Evolutionary conservation across 2,888 invertebrate species (phyloP).

Genomic region (Allygus modestus): DNA sequence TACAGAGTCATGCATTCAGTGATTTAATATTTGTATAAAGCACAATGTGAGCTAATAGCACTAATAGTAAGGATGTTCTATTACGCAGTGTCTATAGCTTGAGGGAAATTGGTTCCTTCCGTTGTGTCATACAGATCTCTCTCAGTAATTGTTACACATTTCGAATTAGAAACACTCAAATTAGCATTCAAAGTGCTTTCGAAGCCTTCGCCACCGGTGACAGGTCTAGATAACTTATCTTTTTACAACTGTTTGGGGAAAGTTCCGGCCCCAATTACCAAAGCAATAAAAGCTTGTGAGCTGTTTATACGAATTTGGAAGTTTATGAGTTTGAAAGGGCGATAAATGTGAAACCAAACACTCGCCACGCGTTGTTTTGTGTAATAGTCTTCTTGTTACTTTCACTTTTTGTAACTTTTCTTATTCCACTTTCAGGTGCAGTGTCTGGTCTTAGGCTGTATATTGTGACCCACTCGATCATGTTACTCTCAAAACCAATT

Average conservation of each 20-base stretch:
- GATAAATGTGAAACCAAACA: constrained; percentile 9
- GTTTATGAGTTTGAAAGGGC: background rate
- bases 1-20: too few species aligned
- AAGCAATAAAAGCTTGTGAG: constrained; percentile 13
- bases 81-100: too few species aligned
- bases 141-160: too few species aligned
- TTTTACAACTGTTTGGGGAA: constrained; percentile 13
- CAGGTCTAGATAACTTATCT: constrained; percentile 13
- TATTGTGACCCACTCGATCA: too few species aligned
- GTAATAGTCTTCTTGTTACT: background rate
- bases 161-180: background rate
- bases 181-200: constrained; percentile 3
- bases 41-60: too few species aligned
- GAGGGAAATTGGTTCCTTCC: too few species aligned
- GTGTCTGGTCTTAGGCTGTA: too few species aligned
- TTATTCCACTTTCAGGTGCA: too few species aligned
- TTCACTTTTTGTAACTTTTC: background rate
- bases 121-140: too few species aligned
- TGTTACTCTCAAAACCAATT: too few species aligned
- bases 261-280: constrained; percentile 3
- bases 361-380: background rate
- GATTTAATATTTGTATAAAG: too few species aligned
- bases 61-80: too few species aligned
- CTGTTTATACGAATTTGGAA: background rate
- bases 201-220: background rate